These are phyloP conservation scores for Euwallacea similis DNA, from an alignment of 1,140 invertebrate species.

Conservation along the genomic window DNA sequence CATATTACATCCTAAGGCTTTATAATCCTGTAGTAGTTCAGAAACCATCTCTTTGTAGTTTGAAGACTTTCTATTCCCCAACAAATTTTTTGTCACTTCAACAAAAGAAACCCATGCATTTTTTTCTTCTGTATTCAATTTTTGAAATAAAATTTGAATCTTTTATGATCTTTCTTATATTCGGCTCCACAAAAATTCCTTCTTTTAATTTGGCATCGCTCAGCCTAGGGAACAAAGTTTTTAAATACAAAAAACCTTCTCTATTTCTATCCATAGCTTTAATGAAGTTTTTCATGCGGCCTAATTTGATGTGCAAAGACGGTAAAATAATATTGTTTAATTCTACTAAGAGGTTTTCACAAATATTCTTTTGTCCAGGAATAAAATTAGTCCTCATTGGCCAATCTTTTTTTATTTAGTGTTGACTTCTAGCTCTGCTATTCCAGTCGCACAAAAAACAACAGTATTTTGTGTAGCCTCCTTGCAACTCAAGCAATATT, in stretches of 20 bases:
- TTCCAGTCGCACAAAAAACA: slow-evolving; percentile 26
- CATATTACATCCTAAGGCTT: slow-evolving; percentile 43
- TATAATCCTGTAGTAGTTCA: slow-evolving; percentile 37
- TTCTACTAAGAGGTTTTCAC: slow-evolving; percentile 28
- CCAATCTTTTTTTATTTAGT: slow-evolving; percentile 43
- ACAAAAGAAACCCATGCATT: slow-evolving; percentile 8
- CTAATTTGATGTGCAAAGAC: slow-evolving; percentile 17
- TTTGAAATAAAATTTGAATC: slow-evolving; percentile 34
- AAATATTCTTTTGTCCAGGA: slow-evolving; percentile 42
- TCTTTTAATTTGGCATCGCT: too few species aligned
- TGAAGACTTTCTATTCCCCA: slow-evolving; percentile 41
- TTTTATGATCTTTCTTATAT: slow-evolving; percentile 41
- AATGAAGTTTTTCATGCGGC: slow-evolving; percentile 53
- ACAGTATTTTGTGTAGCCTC: too few species aligned
- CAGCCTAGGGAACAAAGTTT: slow-evolving; percentile 45
- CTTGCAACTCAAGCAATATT: too few species aligned
- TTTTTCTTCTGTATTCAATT: slow-evolving; percentile 37
- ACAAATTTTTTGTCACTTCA: slow-evolving; percentile 35
- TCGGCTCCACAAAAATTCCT: slow-evolving; percentile 45
- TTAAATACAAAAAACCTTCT: slow-evolving; percentile 48
- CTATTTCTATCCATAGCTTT: slow-evolving; percentile 50
- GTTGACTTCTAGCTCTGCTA: slow-evolving; percentile 38
- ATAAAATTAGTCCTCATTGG: slow-evolving; percentile 29
- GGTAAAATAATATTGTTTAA: slow-evolving; percentile 2
- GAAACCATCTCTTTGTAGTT: slow-evolving; percentile 42